These are phyloP conservation scores for Galeruca laticollis DNA, from an alignment of 2,888 invertebrate genomes.

Conservation along the genomic window DNA sequence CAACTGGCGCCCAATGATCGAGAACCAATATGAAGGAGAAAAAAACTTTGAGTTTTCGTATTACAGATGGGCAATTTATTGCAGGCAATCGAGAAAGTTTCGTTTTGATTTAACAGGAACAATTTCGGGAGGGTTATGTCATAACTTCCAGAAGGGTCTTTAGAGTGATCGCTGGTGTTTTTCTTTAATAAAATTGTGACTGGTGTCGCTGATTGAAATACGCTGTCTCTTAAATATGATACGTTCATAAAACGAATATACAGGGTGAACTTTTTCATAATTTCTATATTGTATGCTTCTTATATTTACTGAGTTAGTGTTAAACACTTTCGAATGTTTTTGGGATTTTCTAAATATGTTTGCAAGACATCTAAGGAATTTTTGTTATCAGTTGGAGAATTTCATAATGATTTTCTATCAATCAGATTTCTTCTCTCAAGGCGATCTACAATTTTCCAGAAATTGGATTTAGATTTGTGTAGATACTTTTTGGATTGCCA, in stretches of 20 bases:
- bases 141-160: slow-evolving; percentile 34
- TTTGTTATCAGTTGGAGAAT: too few relatives aligned
- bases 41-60: slow-evolving; percentile 31
- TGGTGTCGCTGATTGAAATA: slow-evolving; percentile 36
- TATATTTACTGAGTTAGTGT: too few relatives aligned
- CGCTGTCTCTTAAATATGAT: slow-evolving; percentile 30
- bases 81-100: slow-evolving; percentile 37
- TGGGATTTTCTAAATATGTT: too few relatives aligned
- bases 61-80: slow-evolving; percentile 42
- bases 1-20: slow-evolving; percentile 43
- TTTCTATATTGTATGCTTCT: too few relatives aligned
- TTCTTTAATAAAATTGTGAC: slow-evolving; percentile 35
- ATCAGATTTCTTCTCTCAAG: too few relatives aligned
- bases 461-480: too few relatives aligned
- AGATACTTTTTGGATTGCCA: too few relatives aligned
- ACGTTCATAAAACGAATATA: neutral
- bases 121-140: slow-evolving; percentile 35
- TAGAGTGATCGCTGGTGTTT: slow-evolving; percentile 36
- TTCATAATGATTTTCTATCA: too few relatives aligned
- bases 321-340: too few relatives aligned
- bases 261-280: too few relatives aligned
- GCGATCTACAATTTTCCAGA: too few relatives aligned
- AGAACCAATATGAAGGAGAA: slow-evolving; percentile 38
- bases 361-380: too few relatives aligned
- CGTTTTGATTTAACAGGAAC: slow-evolving; percentile 42